These are phyloP conservation scores for Zootoca vivipara DNA, from an alignment of 2,113 vertebrate species.

Conservation along the genomic window DNA sequence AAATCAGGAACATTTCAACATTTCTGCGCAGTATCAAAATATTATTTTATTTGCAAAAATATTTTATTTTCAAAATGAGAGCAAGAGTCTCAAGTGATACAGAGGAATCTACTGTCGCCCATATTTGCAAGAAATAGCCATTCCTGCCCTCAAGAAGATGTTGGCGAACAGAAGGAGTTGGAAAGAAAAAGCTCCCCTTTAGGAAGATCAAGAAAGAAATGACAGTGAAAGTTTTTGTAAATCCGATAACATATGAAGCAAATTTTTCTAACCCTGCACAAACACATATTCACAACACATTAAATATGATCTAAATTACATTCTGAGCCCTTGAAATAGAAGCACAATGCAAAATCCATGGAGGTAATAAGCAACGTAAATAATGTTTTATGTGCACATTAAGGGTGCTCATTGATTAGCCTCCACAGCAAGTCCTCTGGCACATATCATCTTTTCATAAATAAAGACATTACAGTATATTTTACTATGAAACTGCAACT, in stretches of 20 bases:
- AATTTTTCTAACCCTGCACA: background rate
- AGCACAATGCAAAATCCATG: slow-evolving; percentile 10
- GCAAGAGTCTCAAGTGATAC: background rate
- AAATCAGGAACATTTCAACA: background rate
- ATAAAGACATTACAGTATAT: background rate
- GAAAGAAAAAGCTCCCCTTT: background rate
- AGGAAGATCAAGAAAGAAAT: background rate
- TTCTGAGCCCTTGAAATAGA: slow-evolving; percentile 1
- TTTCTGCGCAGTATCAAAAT: background rate
- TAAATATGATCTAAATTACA: background rate
- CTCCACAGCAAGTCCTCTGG: background rate
- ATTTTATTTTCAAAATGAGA: too few relatives aligned
- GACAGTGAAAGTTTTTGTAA: background rate
- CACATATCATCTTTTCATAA: slow-evolving; percentile 10
- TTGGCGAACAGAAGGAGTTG: background rate
- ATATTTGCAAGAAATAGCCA: background rate
- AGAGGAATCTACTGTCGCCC: background rate
- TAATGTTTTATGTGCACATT: slow-evolving; percentile 18
- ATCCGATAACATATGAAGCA: background rate
- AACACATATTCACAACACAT: slow-evolving; percentile 15
- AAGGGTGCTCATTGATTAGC: slow-evolving; percentile 12
- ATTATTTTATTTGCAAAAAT: too few relatives aligned
- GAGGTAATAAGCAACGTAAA: slow-evolving; percentile 7
- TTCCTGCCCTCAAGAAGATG: too few relatives aligned
- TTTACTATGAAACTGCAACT: background rate